These are phyloP conservation scores for Cryptocheilus praepositus DNA, from an alignment of 2,888 invertebrate genomes.

Conservation along the genomic window DNA sequence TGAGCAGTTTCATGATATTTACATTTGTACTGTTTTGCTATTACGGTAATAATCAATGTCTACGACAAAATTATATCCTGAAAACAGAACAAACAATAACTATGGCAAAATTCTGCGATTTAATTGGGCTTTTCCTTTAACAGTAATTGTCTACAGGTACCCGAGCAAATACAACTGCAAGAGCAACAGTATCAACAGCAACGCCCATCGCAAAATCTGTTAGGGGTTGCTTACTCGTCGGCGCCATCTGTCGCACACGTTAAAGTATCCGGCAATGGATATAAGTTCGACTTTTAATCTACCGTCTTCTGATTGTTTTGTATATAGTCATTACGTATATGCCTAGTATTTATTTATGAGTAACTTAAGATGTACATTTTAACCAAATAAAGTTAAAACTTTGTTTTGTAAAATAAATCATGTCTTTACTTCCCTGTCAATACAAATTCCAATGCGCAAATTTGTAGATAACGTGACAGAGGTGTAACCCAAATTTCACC, in stretches of 20 bases:
- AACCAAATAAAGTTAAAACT: too few species aligned
- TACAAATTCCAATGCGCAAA: too few species aligned
- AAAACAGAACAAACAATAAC: neutral
- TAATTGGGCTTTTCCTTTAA: slow-evolving; percentile 31
- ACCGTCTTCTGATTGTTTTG: neutral
- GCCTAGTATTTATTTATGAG: too few species aligned
- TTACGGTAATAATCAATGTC: neutral
- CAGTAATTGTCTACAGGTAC: slow-evolving; percentile 51
- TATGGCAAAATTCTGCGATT: slow-evolving; percentile 5
- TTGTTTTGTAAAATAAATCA: too few species aligned
- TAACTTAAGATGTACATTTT: too few species aligned
- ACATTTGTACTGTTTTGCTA: too few species aligned
- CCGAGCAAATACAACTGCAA: slow-evolving; percentile 53
- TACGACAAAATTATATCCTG: neutral
- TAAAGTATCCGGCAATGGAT: slow-evolving; percentile 74
- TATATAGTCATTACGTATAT: too few species aligned
- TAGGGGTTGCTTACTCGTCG: slow-evolving; percentile 74
- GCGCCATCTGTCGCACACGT: slow-evolving; percentile 76
- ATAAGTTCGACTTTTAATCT: slow-evolving; percentile 65
- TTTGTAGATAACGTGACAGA: too few species aligned
- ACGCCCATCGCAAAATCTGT: slow-evolving; percentile 55
- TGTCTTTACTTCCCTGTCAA: too few species aligned
- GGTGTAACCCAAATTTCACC: too few species aligned
- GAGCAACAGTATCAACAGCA: slow-evolving; percentile 47
- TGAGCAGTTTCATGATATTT: too few species aligned